These are phyloP conservation scores for Actinia tenebrosa DNA, from an alignment of 64 coral and sea anemone species.

Conservation along the genomic window DNA sequence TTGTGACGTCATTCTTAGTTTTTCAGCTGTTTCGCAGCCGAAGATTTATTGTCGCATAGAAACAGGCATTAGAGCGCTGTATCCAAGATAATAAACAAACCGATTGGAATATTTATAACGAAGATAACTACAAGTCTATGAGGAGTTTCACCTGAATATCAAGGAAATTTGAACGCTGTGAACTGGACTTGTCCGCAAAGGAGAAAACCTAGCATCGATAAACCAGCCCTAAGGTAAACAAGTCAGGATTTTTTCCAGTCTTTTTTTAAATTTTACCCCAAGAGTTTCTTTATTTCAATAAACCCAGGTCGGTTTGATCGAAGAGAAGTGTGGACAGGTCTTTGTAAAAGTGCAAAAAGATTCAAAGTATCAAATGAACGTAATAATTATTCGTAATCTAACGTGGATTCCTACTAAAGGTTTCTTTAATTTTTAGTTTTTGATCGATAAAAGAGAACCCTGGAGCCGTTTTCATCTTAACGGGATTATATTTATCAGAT, in stretches of 20 bases:
- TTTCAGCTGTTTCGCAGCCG: constrained; percentile 16
- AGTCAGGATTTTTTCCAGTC: background rate
- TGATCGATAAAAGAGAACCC: background rate
- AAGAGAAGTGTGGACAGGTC: background rate
- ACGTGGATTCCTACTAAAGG: background rate
- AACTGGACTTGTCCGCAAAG: background rate
- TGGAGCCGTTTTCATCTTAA: background rate
- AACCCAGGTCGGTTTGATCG: background rate
- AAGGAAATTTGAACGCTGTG: background rate
- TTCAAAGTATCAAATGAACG: background rate
- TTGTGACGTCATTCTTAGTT: background rate
- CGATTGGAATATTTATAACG: constrained; percentile 16
- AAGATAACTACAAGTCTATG: background rate
- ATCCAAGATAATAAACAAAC: constrained; percentile 56
- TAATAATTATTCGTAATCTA: background rate
- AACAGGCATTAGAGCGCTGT: constrained; percentile 4
- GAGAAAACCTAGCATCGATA: background rate
- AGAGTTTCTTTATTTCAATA: background rate
- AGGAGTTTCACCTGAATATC: background rate
- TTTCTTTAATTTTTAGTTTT: background rate
- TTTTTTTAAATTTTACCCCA: background rate
- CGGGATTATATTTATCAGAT: background rate
- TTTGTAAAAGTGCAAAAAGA: background rate
- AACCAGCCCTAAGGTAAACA: background rate
- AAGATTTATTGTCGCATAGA: background rate